Evolutionary conservation across 2,797 vertebrate genomes (phyloP), one percentile per base, ranked within the genome.

Genomic region (Denticeps clupeoides): DNA sequence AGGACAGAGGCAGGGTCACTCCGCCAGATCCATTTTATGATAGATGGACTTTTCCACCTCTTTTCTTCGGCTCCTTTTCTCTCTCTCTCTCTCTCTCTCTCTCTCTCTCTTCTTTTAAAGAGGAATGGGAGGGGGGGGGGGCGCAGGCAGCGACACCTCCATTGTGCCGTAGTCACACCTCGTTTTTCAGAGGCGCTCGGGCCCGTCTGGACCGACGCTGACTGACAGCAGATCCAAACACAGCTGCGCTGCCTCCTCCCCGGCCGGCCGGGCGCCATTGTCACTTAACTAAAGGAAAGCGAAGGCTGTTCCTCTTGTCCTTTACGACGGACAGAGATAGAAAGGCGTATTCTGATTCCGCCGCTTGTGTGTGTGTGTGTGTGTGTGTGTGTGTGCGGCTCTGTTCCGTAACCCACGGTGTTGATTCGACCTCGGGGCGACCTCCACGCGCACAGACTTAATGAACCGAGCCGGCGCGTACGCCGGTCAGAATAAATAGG

Each of bases 1-100:
- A 42, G 51, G 41, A 56, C 37, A 35, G 9, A 53, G 42, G 41
- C 40, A 25, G 33, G 50, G 10, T 23, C 53, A 62, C 57, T 62
- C 62, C 56, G 55, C 53, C 37, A 49, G n/a, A 45, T 55, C n/a
- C 41, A 21, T 64, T 66, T 60, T 46, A 48, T 41, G 46, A 24
- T 31, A 59, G 52, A 29, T 43, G 13, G 12, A 7, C 15, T 8
- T 37, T 15, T 18, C 33, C 18, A 9, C 7, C 25, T 9, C n/a
- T n/a, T n/a, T n/a, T n/a, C n/a, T n/a, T n/a, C n/a, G n/a, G n/a
- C n/a, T n/a, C n/a, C n/a, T n/a, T n/a, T n/a, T n/a, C n/a, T n/a
- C 24, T 22, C 22, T 5, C 22, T 22, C 2, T 5, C 22, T 21
- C 4, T 22, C 21, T 21, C 21, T 4, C 2, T 2, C 5, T 13